Evolutionary conservation across 2,888 invertebrate species (phyloP).

Genomic region (Perdita meconis): DNA sequence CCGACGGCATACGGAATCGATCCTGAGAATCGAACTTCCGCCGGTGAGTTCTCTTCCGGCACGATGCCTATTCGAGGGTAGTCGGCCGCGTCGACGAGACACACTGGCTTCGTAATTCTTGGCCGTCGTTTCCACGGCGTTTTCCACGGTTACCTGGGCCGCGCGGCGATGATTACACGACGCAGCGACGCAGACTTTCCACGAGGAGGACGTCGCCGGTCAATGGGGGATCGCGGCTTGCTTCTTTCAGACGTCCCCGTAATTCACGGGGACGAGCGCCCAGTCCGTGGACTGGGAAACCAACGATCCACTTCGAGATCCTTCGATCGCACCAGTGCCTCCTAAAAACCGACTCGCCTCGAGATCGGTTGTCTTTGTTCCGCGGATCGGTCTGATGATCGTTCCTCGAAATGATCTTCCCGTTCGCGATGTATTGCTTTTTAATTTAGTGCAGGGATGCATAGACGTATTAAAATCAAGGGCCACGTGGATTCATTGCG

Average conservation of each 20-base stretch:
- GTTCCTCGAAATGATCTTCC: no score
- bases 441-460: no score
- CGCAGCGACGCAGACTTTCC: slow-evolving; percentile 48
- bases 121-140: slow-evolving; percentile 43
- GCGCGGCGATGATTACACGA: slow-evolving; percentile 38
- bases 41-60: slow-evolving; percentile 74
- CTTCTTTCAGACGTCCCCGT: slow-evolving; percentile 38
- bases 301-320: slow-evolving; percentile 17
- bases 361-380: slow-evolving; percentile 2
- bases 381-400: not conserved
- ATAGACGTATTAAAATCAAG: no score
- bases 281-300: not conserved
- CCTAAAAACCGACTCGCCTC: not conserved
- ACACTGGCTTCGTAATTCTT: slow-evolving; percentile 57
- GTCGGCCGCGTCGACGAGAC: slow-evolving; percentile 62
- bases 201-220: slow-evolving; percentile 19
- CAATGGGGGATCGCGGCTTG: slow-evolving; percentile 14
- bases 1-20: slow-evolving; percentile 79
- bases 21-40: slow-evolving; percentile 81
- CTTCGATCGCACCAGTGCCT: slow-evolving; percentile 19
- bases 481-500: no score
- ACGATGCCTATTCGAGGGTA: slow-evolving; percentile 65
- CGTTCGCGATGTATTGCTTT: no score
- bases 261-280: not conserved
- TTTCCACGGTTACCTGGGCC: slow-evolving; percentile 49